A percentile compares a stretch with the other conserved stretches of the same genome.
Conservation (phyloP, 2,797 vertebrate species). For the Malacoctenus gilli region DNA sequence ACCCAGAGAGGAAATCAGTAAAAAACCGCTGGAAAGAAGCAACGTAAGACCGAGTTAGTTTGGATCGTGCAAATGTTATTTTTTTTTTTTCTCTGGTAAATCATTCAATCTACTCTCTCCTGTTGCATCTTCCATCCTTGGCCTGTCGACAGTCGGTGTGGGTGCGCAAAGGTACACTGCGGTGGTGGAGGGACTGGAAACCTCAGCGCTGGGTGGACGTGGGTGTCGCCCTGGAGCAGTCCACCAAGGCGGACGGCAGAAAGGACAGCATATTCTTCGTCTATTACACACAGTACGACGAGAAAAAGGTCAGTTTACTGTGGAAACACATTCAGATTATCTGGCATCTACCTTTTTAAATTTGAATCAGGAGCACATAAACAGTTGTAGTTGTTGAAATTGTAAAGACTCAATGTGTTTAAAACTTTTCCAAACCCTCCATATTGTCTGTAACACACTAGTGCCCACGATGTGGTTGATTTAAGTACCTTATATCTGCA, state of each 20-base stretch:
- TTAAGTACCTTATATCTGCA: no score
- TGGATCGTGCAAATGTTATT: no score
- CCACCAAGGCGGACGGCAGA: conserved; percentile 82
- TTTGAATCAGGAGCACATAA: no score
- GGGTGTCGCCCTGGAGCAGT: conserved; percentile 91
- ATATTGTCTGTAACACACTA: no score
- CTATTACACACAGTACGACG: conserved; percentile 90
- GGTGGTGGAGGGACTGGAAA: conserved; percentile 96
- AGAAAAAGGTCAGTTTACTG: conserved; percentile 92
- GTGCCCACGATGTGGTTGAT: no score
- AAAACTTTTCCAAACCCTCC: no score
- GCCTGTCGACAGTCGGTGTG: conserved; percentile 85
- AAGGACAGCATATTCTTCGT: conserved; percentile 94
- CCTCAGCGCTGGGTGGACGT: conserved; percentile 94
- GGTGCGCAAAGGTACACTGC: conserved; percentile 89
- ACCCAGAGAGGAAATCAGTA: conserved; percentile 82
- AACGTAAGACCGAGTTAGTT: conserved; percentile 41
- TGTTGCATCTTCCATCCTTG: neutral
- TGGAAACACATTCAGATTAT: no score
- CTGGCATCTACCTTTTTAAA: no score
- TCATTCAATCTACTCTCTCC: neutral
- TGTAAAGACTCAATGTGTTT: no score
- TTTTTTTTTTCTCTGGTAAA: neutral
- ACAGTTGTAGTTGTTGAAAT: no score
- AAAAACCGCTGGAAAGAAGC: conserved; percentile 88